phyloP scores from a whole-genome alignment of 1,140 invertebrate species.

The Lysiphlebus fabarum region DNA sequence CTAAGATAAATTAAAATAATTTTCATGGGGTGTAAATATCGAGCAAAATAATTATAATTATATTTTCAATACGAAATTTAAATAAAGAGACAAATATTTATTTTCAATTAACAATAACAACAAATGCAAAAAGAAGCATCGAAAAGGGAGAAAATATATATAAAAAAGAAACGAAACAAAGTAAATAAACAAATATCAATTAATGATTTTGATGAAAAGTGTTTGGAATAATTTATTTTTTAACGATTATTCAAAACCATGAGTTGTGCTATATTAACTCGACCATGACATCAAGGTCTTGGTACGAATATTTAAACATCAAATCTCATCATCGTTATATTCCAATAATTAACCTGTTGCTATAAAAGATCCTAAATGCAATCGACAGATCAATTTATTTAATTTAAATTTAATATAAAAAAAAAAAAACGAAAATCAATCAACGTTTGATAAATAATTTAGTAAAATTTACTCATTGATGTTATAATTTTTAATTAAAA shows the following conservation, averaged over 20 bases:
- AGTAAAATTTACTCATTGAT: too few species aligned
- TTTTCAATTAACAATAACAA: slow-evolving; percentile 42
- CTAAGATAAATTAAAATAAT: too few species aligned
- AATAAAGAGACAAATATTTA: slow-evolving; percentile 33
- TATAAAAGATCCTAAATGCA: background rate
- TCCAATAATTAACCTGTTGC: slow-evolving; percentile 28
- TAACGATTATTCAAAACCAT: slow-evolving; percentile 40
- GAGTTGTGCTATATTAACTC: background rate
- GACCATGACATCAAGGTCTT: slow-evolving; percentile 16
- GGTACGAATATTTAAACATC: slow-evolving; percentile 16
- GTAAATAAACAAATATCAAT: slow-evolving; percentile 22
- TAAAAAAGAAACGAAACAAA: slow-evolving; percentile 9
- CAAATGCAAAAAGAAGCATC: slow-evolving; percentile 16
- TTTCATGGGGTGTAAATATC: too few species aligned
- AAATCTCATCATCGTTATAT: slow-evolving; percentile 26
- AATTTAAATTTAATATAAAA: too few species aligned
- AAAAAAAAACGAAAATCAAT: too few species aligned
- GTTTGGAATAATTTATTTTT: slow-evolving; percentile 47
- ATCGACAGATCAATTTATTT: slow-evolving; percentile 4
- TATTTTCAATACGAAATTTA: too few species aligned
- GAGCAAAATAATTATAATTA: too few species aligned
- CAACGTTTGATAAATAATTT: too few species aligned
- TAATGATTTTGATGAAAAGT: background rate
- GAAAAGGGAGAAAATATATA: slow-evolving; percentile 17
- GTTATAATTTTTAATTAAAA: too few species aligned